Conservation (phyloP, 2,888 invertebrate species). For the Acleris laterana region DNA sequence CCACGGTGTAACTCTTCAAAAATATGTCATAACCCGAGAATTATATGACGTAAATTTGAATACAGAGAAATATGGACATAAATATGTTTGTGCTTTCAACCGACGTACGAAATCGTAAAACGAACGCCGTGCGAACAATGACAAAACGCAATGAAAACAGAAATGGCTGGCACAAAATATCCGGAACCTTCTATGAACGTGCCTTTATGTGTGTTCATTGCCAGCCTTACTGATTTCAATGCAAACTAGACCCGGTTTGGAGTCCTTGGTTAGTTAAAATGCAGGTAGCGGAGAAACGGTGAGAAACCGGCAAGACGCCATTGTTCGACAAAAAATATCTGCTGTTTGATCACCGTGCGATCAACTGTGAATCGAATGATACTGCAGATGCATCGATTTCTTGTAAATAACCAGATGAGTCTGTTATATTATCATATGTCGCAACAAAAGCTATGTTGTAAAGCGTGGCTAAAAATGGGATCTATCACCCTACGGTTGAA, state of each 20-base stretch:
- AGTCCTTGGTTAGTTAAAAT: neutral
- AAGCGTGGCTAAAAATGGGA: no score
- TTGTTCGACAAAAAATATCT: constrained; percentile 41
- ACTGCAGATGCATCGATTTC: constrained; percentile 4
- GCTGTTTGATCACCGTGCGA: constrained; percentile 42
- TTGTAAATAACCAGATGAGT: neutral
- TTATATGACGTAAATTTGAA: no score
- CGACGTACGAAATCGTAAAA: constrained; percentile 21
- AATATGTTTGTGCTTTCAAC: no score
- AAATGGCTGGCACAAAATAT: neutral
- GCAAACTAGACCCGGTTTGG: no score
- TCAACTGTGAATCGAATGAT: constrained; percentile 31
- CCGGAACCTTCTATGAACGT: constrained; percentile 12
- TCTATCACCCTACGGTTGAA: no score
- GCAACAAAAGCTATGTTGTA: neutral
- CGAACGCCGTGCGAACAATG: constrained; percentile 27
- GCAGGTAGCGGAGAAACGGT: constrained; percentile 55
- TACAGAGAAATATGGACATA: no score
- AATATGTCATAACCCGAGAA: no score
- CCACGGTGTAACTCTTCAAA: no score
- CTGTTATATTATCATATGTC: neutral
- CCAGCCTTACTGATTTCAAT: no score
- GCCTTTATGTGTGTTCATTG: no score
- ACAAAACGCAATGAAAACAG: constrained; percentile 4
- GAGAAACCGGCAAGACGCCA: constrained; percentile 51